A percentile compares a stretch with the other conserved stretches of the same genome.
These are phyloP conservation scores for Reticulitermes lucifugus DNA, from an alignment of 2,888 invertebrate genomes.

Conservation along the genomic window DNA sequence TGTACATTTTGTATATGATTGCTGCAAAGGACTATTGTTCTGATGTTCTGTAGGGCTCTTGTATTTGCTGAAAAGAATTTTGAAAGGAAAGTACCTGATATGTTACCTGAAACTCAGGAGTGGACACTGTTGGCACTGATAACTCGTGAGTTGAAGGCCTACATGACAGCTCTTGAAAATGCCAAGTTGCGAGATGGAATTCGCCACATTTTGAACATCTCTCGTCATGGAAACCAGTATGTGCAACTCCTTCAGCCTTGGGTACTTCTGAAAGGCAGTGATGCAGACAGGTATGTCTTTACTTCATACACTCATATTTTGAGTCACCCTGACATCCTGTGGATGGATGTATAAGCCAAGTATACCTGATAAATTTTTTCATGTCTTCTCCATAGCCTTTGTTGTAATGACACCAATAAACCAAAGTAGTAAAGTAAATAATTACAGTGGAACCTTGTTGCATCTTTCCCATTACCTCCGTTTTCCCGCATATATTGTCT, in stretches of 20 bases:
- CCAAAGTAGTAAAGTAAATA: too few species aligned
- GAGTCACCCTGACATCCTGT: too few species aligned
- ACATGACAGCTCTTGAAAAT: constrained; percentile 79
- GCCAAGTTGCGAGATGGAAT: constrained; percentile 88
- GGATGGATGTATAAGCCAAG: too few species aligned
- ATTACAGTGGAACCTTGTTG: too few species aligned
- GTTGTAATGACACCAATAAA: too few species aligned
- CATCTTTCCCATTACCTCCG: too few species aligned
- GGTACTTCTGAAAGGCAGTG: constrained; percentile 88
- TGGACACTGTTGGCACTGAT: constrained; percentile 79
- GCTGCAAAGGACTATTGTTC: neutral
- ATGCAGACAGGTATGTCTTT: constrained; percentile 77
- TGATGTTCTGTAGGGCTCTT: constrained; percentile 73
- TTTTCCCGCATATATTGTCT: too few species aligned
- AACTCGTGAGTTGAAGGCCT: constrained; percentile 81
- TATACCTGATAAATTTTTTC: too few species aligned
- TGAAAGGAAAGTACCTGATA: constrained; percentile 74
- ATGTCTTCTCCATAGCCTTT: too few species aligned
- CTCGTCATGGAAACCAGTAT: constrained; percentile 94
- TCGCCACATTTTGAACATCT: constrained; percentile 85
- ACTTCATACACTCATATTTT: too few species aligned
- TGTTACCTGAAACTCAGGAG: constrained; percentile 75
- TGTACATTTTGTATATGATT: too few species aligned
- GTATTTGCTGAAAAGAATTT: constrained; percentile 91
- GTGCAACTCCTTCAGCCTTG: constrained; percentile 97